Evolutionary conservation across 2,888 invertebrate species (phyloP), one percentile per base, ranked within the genome.

Genomic region (Macaria notata): DNA sequence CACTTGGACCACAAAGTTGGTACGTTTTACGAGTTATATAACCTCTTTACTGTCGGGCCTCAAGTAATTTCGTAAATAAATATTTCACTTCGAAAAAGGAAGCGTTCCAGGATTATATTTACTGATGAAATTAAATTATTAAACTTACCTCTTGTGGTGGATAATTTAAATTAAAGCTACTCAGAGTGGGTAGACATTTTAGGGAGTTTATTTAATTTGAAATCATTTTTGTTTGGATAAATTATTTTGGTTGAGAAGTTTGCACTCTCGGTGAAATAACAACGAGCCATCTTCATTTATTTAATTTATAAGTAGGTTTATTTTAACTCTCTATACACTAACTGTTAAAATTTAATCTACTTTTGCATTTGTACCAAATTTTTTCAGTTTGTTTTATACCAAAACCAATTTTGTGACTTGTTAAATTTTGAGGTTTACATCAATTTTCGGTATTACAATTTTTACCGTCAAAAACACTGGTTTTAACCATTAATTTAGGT

Each of bases 21-120:
- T 62, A 59, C 51, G 38, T 39, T 62, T 62, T 60, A 62, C 52
- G 59, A 62, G 46, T 49, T 38, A 9, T 54, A 44, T 54, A 62
- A 59, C 47, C 46, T 49, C 50, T 62, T 65, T 65, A 65, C 59
- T 61, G 57, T 41, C 33, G 3, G 31, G 54, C 31, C 50, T 7
- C 19, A 49, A 63, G 59, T 62, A 62, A 63, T 61, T 59, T 59
- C 48, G 46, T 55, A 65, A 59, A 64, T 64, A 64, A 61, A 63
- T 59, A 62, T 62, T 64, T 63, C 46, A 55, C 48, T 53, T 57
- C 43, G 52, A 50, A 49, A 31, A 39, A 46, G 48, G 44, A 55
- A 57, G 50, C 49, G 43, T 52, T 49, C 46, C 36, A 3, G 46
- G 42, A 54, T 51, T 54, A 54, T 52, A 52, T 55, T 49, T 55